Evolutionary conservation across 2,113 vertebrate species (phyloP), one percentile per base, ranked within the genome.

Genomic region (Tricholaema leucomelas): DNA sequence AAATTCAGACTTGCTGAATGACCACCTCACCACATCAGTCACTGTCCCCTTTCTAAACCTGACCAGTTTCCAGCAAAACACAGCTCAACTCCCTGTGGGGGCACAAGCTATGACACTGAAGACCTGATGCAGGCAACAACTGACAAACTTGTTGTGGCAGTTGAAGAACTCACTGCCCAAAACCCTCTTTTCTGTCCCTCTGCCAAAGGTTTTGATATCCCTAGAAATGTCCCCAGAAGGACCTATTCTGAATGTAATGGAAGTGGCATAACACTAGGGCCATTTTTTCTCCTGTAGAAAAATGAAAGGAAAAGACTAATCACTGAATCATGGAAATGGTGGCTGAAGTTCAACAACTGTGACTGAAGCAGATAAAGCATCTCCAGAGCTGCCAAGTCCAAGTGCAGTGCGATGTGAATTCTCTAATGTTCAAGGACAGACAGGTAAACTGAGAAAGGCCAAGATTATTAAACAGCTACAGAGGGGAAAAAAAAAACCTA

Each of bases 171-270:
- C 75, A 35, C 46, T 73, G 67, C 64, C 58, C 13, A 40, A 81
- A 87, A 63, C 31, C 12, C 46, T 79, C 69, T 20, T 38, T 85
- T 76, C 60, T 89, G 75, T 55, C 59, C 20, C 10, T 77, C 23
- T 93, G 94, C 90, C 94, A 94, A 91, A 94, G 64, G 59, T 85
- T 85, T 82, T 67, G 56, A 5, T 40, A 60, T 77, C 67, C 71
- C 76, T 0, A 74, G 64, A 70, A 85, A 83, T 15, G 20, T 70
- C 75, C 52, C 75, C 69, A 70, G 69, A 67, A 92, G 60, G 67
- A 87, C 31, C 31, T 35, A 64, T 42, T 55, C 56, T 63, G 31
- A 85, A 46, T 24, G 25, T 46, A 77, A 64, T 44, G 15, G 56
- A 93, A 80, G 8, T 58, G 54, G 16, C 58, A 60, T 82, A 54